These are phyloP conservation scores for Pseudomugil tenellus DNA, from an alignment of 2,797 vertebrate genomes.

Conservation along the genomic window DNA sequence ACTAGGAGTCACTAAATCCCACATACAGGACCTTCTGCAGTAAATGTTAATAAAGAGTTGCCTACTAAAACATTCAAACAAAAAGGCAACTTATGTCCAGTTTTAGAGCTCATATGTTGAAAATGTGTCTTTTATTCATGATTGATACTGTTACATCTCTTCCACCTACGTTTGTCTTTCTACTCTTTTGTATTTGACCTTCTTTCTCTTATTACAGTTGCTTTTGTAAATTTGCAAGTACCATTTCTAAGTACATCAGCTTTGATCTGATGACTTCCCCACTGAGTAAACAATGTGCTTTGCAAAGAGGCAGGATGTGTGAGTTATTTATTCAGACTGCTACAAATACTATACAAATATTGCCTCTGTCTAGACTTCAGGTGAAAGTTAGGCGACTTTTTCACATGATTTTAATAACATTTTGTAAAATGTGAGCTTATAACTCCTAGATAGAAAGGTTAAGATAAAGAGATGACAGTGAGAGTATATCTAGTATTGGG, in stretches of 20 bases:
- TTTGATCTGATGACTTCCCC: slow-evolving; percentile 13
- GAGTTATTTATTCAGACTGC: slow-evolving; percentile 27
- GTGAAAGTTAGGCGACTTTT: slow-evolving; percentile 8
- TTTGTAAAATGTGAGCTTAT: slow-evolving; percentile 8
- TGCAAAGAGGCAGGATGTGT: slow-evolving; percentile 33
- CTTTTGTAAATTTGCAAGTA: slow-evolving; percentile 4
- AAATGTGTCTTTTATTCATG: not conserved
- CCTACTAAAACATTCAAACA: not conserved
- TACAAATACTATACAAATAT: slow-evolving; percentile 36
- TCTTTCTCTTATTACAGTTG: not conserved
- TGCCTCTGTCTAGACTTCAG: slow-evolving; percentile 28
- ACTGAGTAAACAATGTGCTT: slow-evolving; percentile 29
- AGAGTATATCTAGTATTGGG: too few species aligned
- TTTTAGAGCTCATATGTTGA: not conserved
- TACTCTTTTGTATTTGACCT: not conserved
- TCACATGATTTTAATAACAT: slow-evolving; percentile 26
- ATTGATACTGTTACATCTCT: not conserved
- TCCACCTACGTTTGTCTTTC: not conserved
- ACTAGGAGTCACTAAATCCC: not conserved
- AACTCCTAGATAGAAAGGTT: slow-evolving; percentile 6
- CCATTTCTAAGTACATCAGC: slow-evolving; percentile 2
- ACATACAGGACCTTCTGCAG: not conserved
- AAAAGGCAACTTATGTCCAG: not conserved
- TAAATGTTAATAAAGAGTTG: not conserved
- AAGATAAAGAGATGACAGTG: not conserved